phyloP scores from a whole-genome alignment of 53 echinoderm and acorn worm genomes.

The Patiria pectinifera region DNA sequence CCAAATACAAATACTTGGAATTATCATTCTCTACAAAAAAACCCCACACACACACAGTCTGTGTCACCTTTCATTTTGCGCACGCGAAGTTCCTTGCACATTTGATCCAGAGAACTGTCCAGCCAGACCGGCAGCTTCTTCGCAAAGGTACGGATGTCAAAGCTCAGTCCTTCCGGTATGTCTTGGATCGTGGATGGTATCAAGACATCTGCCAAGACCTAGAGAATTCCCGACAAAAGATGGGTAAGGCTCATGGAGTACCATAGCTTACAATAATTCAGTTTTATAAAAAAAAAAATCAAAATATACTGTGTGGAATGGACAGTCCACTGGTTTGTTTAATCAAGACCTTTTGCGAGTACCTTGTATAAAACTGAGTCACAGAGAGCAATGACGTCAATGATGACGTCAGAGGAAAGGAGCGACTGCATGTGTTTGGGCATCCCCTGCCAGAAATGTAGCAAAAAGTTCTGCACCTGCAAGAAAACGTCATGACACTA shows the following conservation, averaged over 20 bases:
- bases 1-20: no score
- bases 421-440: slow-evolving; percentile 76
- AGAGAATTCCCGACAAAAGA: neutral
- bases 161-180: slow-evolving; percentile 76
- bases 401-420: slow-evolving; percentile 70
- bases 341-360: neutral
- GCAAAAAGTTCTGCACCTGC: slow-evolving; percentile 87
- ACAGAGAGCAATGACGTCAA: slow-evolving; percentile 84
- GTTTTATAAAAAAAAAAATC: no score
- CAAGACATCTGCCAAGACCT: slow-evolving; percentile 83
- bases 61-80: slow-evolving; percentile 73
- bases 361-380: slow-evolving; percentile 86
- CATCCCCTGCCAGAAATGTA: slow-evolving; percentile 96
- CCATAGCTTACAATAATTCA: no score
- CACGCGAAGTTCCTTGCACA: slow-evolving; percentile 56
- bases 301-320: no score
- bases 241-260: no score
- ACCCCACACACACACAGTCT: no score
- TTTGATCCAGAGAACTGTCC: slow-evolving; percentile 77
- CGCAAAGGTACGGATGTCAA: slow-evolving; percentile 76
- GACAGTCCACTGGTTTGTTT: no score
- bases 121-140: slow-evolving; percentile 78
- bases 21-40: no score
- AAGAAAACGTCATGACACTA: neutral
- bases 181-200: slow-evolving; percentile 83